These are phyloP conservation scores for Mamestra brassicae DNA, from an alignment of 2,888 invertebrate genomes.

Conservation along the genomic window DNA sequence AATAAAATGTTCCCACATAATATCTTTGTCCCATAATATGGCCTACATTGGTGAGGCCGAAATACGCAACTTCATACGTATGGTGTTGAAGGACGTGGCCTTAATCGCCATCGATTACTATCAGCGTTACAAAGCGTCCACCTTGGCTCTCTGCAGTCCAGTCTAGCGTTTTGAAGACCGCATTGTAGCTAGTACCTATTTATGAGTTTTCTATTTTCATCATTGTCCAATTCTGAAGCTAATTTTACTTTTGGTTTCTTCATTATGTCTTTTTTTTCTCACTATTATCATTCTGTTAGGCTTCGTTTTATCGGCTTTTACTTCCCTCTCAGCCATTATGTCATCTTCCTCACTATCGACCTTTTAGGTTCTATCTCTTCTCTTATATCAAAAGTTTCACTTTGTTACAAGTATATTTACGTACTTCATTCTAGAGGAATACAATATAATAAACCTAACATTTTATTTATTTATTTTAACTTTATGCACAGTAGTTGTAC, in stretches of 20 bases:
- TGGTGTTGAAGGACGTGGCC: slow-evolving; percentile 47
- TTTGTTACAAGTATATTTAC: background rate
- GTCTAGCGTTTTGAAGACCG: slow-evolving; percentile 10
- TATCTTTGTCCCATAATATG: slow-evolving; percentile 8
- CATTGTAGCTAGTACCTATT: background rate
- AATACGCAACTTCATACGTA: slow-evolving; percentile 52
- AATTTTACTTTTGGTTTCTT: background rate
- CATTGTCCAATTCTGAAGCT: background rate
- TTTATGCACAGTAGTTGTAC: too few species aligned
- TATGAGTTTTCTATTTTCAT: background rate
- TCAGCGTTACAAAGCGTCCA: slow-evolving; percentile 45
- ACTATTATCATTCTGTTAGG: background rate
- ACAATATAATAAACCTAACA: too few species aligned
- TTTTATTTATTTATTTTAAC: too few species aligned
- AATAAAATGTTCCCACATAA: background rate
- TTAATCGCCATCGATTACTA: slow-evolving; percentile 57
- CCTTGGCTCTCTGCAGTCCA: slow-evolving; percentile 28
- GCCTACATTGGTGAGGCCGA: slow-evolving; percentile 20
- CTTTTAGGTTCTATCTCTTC: background rate
- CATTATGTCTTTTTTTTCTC: background rate
- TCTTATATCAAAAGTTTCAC: background rate
- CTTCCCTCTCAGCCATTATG: background rate
- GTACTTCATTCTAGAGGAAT: background rate
- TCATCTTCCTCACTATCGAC: background rate
- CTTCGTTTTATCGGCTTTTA: background rate